Percentiles rank a stretch among this genome's conserved stretches.
phyloP scores from a whole-genome alignment of 2,113 vertebrate genomes.

The Sakesphorus luctuosus region DNA sequence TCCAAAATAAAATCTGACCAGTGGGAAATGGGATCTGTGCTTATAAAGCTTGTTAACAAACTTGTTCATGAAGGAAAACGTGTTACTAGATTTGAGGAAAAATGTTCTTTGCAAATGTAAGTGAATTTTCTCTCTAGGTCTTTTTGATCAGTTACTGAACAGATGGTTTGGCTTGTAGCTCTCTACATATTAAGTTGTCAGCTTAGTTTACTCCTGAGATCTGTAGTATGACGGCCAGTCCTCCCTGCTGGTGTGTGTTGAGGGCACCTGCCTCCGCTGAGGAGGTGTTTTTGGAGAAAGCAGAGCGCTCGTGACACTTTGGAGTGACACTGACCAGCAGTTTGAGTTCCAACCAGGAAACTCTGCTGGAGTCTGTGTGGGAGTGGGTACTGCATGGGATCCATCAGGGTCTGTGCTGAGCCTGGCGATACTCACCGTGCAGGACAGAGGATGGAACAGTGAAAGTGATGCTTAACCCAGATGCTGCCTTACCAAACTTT shows the following conservation, averaged over 20 bases:
- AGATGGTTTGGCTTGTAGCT: not conserved
- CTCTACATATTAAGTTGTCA: not conserved
- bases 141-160: not conserved
- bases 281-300: not conserved
- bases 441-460: not conserved
- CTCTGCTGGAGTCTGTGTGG: not conserved
- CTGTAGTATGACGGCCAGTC: not conserved
- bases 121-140: not conserved
- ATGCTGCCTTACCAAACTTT: not conserved
- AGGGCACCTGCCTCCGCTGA: not conserved
- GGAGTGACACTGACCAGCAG: not conserved
- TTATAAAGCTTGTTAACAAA: not conserved
- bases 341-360: not conserved
- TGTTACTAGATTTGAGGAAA: not conserved
- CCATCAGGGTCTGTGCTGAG: not conserved
- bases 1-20: conserved; percentile 21
- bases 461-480: not conserved
- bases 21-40: not conserved
- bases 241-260: not conserved
- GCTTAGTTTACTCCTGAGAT: not conserved
- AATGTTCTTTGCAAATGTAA: not conserved
- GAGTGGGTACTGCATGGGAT: not conserved
- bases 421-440: not conserved
- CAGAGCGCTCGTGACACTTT: not conserved
- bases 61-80: not conserved